Conservation (phyloP, 1,140 invertebrate genomes). For the Drosophila baimaii region DNA sequence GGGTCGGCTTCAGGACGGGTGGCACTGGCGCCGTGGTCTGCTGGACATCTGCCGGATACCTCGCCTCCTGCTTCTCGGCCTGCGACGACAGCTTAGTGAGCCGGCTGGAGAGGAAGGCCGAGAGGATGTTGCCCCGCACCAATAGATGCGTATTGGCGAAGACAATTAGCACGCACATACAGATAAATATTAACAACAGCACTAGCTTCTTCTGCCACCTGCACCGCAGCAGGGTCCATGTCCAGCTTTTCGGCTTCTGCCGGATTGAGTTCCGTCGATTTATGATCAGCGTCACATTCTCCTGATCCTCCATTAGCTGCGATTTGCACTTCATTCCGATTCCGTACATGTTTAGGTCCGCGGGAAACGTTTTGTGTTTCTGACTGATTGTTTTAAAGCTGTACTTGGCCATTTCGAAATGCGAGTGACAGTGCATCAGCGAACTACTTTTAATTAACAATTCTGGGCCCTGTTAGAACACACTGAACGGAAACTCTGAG, state of each 20-base stretch:
- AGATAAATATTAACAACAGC: conserved; percentile 62
- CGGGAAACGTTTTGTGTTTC: conserved; percentile 72
- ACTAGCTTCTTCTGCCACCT: conserved; percentile 73
- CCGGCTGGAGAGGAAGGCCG: conserved; percentile 63
- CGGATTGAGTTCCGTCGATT: conserved; percentile 60
- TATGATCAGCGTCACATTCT: conserved; percentile 69
- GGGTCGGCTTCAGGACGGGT: conserved; percentile 54
- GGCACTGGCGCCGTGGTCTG: conserved; percentile 32
- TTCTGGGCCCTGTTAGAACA: conserved; percentile 53
- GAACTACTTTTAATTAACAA: conserved; percentile 1
- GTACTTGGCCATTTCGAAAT: conserved; percentile 69
- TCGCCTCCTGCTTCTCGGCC: conserved; percentile 46
- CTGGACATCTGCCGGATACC: conserved; percentile 30
- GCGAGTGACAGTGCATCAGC: conserved; percentile 33
- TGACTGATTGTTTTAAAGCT: conserved; percentile 70
- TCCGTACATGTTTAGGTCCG: conserved; percentile 60
- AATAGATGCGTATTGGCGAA: conserved; percentile 71
- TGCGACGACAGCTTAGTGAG: conserved; percentile 50
- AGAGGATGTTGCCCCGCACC: conserved; percentile 69
- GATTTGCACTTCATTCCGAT: conserved; percentile 67
- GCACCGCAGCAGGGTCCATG: conserved; percentile 57
- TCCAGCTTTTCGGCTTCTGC: conserved; percentile 57
- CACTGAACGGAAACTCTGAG: conserved; percentile 70
- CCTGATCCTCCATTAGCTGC: conserved; percentile 70
- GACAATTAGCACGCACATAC: conserved; percentile 69